Conservation (phyloP, 2,113 vertebrate species). For the Shinisaurus crocodilurus region DNA sequence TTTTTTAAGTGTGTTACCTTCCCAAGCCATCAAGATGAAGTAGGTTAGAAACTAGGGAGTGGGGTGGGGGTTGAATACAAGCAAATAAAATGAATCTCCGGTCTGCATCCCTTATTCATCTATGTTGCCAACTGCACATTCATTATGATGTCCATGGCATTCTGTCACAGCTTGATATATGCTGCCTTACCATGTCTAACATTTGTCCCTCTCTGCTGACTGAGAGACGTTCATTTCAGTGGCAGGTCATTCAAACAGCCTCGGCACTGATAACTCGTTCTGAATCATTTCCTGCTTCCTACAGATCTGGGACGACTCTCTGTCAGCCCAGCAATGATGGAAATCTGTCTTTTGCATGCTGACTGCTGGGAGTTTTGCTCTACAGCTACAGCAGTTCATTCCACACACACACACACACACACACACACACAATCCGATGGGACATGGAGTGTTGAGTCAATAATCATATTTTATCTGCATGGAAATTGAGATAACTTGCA, state of each 20-base stretch:
- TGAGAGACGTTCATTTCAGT: constrained; percentile 15
- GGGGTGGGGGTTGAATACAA: neutral
- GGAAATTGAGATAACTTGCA: neutral
- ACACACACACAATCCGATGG: neutral
- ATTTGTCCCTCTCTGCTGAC: constrained; percentile 32
- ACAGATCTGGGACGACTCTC: neutral
- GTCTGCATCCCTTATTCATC: neutral
- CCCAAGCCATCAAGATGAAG: neutral
- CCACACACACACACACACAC: neutral
- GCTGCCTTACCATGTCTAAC: constrained; percentile 14
- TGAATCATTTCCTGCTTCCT: constrained; percentile 21
- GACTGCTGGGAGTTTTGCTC: neutral
- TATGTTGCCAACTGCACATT: constrained; percentile 4
- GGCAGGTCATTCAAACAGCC: constrained; percentile 25
- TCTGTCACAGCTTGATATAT: constrained; percentile 20
- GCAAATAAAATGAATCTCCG: neutral
- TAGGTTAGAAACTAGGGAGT: neutral
- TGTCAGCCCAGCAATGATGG: constrained; percentile 3
- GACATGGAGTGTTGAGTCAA: neutral
- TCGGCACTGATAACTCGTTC: neutral
- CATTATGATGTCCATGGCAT: constrained; percentile 3
- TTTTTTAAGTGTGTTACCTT: neutral
- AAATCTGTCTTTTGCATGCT: constrained; percentile 3
- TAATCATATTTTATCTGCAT: neutral
- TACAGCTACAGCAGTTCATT: neutral